These are phyloP conservation scores for Achlya flavicornis DNA, from an alignment of 2,888 invertebrate genomes.

Conservation along the genomic window DNA sequence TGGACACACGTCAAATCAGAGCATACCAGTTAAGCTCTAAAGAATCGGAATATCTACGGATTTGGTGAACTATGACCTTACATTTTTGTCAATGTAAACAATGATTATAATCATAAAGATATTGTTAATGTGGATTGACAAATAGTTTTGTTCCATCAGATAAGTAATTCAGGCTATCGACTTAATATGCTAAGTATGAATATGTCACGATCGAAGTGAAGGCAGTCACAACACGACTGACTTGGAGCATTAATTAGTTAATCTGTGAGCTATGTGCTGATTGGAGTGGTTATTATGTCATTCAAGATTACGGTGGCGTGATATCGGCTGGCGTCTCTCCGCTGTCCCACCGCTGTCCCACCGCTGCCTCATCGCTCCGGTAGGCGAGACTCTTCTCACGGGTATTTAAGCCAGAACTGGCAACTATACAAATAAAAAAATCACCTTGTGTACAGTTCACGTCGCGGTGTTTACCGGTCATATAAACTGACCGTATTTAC, in stretches of 20 bases:
- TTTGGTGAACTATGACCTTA: conserved; percentile 41
- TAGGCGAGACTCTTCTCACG: conserved; percentile 74
- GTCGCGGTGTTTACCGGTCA: conserved; percentile 76
- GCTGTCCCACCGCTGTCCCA: conserved; percentile 24
- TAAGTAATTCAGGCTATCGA: conserved; percentile 30
- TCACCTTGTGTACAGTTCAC: conserved; percentile 82
- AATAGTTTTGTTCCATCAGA: conserved; percentile 16
- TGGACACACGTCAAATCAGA: conserved; percentile 55
- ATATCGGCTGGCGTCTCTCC: conserved; percentile 32
- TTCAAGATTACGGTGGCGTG: conserved; percentile 66
- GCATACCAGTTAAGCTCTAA: conserved; percentile 43
- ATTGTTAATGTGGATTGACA: conserved; percentile 19
- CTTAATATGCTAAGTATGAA: conserved; percentile 33
- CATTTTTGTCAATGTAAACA: conserved; percentile 35
- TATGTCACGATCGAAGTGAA: conserved; percentile 42
- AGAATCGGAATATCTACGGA: conserved; percentile 39
- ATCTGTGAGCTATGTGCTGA: conserved; percentile 61
- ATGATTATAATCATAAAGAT: conserved; percentile 32
- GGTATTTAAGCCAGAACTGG: conserved; percentile 76
- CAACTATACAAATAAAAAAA: conserved; percentile 78
- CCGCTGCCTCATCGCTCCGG: conserved; percentile 38
- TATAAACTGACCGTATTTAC: conserved; percentile 79
- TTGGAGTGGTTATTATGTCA: conserved; percentile 61
- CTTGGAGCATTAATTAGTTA: conserved; percentile 52
- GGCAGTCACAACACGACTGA: conserved; percentile 46